Evolutionary conservation across 2,113 vertebrate genomes (phyloP).

Genomic region (Murina feae): DNA sequence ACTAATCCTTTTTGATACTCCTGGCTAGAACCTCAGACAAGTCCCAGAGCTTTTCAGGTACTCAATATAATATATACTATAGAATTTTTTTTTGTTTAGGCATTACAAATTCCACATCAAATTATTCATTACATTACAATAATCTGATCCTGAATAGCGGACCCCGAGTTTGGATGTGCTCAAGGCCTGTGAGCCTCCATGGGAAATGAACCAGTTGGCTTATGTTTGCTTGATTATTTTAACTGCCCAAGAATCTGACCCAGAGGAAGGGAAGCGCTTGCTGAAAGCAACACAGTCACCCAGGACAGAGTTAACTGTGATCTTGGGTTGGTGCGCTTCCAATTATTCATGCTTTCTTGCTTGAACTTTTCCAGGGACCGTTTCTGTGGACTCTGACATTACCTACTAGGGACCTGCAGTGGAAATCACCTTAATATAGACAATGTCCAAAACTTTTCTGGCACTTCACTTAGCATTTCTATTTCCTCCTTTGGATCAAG

Average conservation of each 20-base stretch:
- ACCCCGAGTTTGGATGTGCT: neutral
- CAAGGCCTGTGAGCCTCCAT: neutral
- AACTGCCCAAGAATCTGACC: neutral
- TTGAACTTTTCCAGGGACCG: neutral
- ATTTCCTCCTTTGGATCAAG: neutral
- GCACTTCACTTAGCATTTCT: neutral
- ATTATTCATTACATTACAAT: neutral
- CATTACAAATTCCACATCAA: neutral
- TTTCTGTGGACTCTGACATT: neutral
- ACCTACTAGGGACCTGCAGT: neutral
- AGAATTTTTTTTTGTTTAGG: neutral
- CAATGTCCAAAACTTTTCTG: neutral
- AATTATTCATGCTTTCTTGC: accelerated
- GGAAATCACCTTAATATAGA: neutral
- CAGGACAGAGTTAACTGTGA: neutral
- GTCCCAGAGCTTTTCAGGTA: neutral
- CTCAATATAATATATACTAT: neutral
- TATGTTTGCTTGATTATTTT: neutral
- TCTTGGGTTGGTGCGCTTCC: too few relatives aligned
- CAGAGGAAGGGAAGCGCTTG: neutral
- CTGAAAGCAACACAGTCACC: neutral
- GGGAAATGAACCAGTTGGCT: neutral
- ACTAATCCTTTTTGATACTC: neutral
- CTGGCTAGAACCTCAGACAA: neutral
- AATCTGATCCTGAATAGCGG: neutral